Evolutionary conservation across 2,113 vertebrate genomes (phyloP).

Genomic region (Anthoscopus minutus): DNA sequence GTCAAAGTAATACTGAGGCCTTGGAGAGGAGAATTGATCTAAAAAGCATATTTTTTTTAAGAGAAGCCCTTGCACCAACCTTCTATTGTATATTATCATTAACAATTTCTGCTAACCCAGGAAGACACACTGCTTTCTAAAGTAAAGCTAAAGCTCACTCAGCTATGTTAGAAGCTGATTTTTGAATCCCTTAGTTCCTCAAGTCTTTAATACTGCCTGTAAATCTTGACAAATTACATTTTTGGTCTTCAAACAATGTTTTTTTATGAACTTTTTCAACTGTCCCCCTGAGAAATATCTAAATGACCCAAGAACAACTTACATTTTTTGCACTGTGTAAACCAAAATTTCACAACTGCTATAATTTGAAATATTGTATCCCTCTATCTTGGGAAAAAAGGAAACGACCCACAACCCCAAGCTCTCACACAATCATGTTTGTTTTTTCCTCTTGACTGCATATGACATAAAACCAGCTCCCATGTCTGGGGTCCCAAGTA

Average conservation of each 20-base stretch:
- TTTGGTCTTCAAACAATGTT: conserved; percentile 44
- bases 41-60: conserved; percentile 55
- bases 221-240: conserved; percentile 58
- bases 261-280: conserved; percentile 61
- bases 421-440: neutral
- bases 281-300: conserved; percentile 49
- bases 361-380: conserved; percentile 43
- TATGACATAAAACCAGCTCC: neutral
- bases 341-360: conserved; percentile 39
- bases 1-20: conserved; percentile 45
- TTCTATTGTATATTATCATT: conserved; percentile 37
- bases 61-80: conserved; percentile 8
- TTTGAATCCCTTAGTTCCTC: conserved; percentile 60
- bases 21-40: conserved; percentile 47
- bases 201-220: conserved; percentile 48
- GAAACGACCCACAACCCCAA: neutral
- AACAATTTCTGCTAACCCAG: conserved; percentile 59
- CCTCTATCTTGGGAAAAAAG: neutral
- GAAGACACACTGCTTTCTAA: conserved; percentile 22
- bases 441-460: neutral
- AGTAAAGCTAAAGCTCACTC: conserved; percentile 29
- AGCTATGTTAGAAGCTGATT: conserved; percentile 32
- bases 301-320: conserved; percentile 51
- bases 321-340: conserved; percentile 39
- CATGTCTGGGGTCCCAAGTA: neutral